Percentiles rank a stretch among this genome's conserved stretches.
Evolutionary conservation across 2,113 vertebrate genomes (phyloP).

Genomic region (Mungos mungo): DNA sequence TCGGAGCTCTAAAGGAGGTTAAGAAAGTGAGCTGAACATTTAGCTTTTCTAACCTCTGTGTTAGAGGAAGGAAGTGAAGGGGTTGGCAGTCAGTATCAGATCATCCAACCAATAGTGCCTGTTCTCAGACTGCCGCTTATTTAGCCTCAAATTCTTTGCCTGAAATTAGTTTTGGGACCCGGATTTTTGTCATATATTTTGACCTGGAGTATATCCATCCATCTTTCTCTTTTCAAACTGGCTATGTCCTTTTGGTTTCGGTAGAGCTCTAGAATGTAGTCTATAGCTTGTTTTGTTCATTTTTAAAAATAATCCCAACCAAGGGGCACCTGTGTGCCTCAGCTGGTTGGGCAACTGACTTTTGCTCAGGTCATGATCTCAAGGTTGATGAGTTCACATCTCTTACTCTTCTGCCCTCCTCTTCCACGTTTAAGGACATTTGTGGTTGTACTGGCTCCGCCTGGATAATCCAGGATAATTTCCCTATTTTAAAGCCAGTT

Average conservation of each 20-base stretch:
- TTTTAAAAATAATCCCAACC: background rate
- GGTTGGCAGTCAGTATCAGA: background rate
- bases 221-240: background rate
- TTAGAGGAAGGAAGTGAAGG: background rate
- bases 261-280: background rate
- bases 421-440: background rate
- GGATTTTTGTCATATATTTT: conserved; percentile 13
- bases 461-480: background rate
- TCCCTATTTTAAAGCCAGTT: background rate
- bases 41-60: background rate
- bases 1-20: background rate
- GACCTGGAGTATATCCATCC: background rate
- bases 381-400: background rate
- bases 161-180: background rate
- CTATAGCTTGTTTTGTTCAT: background rate
- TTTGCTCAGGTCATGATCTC: no score
- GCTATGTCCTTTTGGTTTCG: background rate
- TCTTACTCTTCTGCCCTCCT: background rate
- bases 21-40: background rate
- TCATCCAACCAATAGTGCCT: background rate
- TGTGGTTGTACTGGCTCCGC: background rate
- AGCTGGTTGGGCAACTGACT: no score
- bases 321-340: no score
- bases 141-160: background rate
- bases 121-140: background rate